phyloP scores from a whole-genome alignment of 2,113 vertebrate species.

The Proteles cristata region DNA sequence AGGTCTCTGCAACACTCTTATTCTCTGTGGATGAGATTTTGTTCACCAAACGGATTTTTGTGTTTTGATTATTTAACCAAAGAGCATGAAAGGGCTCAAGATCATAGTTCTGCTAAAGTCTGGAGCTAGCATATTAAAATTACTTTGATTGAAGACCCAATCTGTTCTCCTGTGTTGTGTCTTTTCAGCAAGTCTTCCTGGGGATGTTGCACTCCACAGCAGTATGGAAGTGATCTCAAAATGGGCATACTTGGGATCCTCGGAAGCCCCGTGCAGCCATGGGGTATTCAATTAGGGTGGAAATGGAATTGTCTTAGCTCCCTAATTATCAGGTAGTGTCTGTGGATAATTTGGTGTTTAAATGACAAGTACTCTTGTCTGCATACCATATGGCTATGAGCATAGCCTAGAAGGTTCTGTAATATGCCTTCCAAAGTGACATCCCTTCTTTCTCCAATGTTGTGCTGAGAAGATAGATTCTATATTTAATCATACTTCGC shows the following conservation, averaged over 20 bases:
- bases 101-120: conserved; percentile 12
- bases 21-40: conserved; percentile 32
- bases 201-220: neutral
- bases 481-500: neutral
- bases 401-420: neutral
- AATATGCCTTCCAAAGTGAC: neutral
- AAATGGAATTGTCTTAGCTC: conserved; percentile 41
- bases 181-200: neutral
- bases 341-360: conserved; percentile 49
- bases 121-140: neutral
- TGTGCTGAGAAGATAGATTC: neutral
- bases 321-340: conserved; percentile 13
- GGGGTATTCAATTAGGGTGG: conserved; percentile 24
- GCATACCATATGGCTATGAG: neutral
- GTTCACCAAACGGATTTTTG: neutral
- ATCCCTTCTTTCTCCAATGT: neutral
- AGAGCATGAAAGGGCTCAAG: neutral
- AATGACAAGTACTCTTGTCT: conserved; percentile 3
- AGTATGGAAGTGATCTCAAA: neutral
- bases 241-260: neutral
- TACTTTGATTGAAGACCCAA: conserved; percentile 34
- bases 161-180: neutral
- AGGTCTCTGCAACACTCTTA: neutral
- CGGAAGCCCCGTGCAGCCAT: neutral
- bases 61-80: conserved; percentile 7